A percentile compares a stretch with the other conserved stretches of the same genome.
Conservation (phyloP, 2,888 invertebrate genomes). For the Cheilosia soror region DNA sequence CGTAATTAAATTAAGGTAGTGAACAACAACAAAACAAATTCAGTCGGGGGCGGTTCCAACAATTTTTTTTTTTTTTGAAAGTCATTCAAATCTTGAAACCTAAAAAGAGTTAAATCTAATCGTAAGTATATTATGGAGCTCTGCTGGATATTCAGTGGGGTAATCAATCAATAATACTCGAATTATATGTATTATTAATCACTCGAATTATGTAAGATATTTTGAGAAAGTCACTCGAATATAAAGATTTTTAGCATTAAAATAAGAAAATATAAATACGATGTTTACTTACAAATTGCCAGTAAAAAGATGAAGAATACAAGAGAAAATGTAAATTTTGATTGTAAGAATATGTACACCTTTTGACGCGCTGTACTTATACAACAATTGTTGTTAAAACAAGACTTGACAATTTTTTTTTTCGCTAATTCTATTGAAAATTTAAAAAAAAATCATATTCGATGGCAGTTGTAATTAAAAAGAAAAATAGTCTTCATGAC, state of each 20-base stretch:
- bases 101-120: conserved; percentile 66
- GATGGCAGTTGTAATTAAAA: conserved; percentile 31
- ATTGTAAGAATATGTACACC: conserved; percentile 22
- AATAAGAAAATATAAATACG: conserved; percentile 7
- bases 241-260: conserved; percentile 44
- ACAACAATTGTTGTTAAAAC: conserved; percentile 57
- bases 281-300: conserved; percentile 32
- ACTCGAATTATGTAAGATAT: conserved; percentile 67
- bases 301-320: conserved; percentile 11
- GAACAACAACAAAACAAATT: conserved; percentile 19
- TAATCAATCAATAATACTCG: conserved; percentile 52
- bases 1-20: conserved; percentile 41
- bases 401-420: conserved; percentile 49
- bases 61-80: conserved; percentile 17
- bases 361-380: conserved; percentile 45
- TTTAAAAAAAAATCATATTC: conserved; percentile 13
- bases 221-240: conserved; percentile 64
- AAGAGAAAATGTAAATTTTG: conserved; percentile 13
- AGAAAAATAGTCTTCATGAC: conserved; percentile 54
- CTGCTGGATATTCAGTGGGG: conserved; percentile 50
- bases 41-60: conserved; percentile 65
- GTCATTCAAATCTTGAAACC: conserved; percentile 56
- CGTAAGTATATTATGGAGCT: conserved; percentile 44
- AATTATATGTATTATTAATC: conserved; percentile 50
- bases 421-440: conserved; percentile 59